Conservation (phyloP, 2,113 vertebrate genomes). For the Tichodroma muraria region DNA sequence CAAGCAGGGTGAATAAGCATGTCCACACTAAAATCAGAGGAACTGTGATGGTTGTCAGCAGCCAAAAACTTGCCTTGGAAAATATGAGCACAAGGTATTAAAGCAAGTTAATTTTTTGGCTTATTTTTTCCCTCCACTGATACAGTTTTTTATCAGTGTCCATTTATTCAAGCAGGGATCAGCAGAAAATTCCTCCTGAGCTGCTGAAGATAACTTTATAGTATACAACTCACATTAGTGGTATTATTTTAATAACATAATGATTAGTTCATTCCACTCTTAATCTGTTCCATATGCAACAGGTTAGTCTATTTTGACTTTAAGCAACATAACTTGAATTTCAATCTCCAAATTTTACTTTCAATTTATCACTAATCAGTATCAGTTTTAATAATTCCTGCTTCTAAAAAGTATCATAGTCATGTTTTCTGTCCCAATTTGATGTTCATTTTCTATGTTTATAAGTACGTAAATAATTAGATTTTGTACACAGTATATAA, state of each 20-base stretch:
- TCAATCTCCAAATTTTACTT: not conserved
- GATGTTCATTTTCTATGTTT: not conserved
- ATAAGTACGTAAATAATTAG: not conserved
- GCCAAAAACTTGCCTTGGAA: not conserved
- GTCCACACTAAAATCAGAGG: not conserved
- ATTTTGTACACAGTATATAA: not conserved
- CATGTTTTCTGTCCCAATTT: not conserved
- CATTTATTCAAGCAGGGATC: not conserved
- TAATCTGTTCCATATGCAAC: constrained; percentile 24
- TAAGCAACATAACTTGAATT: not conserved
- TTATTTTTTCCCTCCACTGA: not conserved
- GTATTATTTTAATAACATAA: constrained; percentile 29
- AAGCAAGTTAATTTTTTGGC: not conserved
- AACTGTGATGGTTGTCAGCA: not conserved
- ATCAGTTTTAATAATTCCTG: not conserved
- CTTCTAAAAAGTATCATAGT: not conserved
- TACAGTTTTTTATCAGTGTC: not conserved
- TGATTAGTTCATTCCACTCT: constrained; percentile 19
- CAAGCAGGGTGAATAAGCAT: not conserved
- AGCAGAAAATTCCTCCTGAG: constrained; percentile 5
- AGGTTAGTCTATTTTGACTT: not conserved
- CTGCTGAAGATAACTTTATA: not conserved
- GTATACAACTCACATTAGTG: not conserved
- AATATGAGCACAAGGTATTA: not conserved
- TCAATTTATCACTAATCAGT: not conserved